These are phyloP conservation scores for Spatula clypeata DNA, from an alignment of 2,797 vertebrate species.

Conservation along the genomic window DNA sequence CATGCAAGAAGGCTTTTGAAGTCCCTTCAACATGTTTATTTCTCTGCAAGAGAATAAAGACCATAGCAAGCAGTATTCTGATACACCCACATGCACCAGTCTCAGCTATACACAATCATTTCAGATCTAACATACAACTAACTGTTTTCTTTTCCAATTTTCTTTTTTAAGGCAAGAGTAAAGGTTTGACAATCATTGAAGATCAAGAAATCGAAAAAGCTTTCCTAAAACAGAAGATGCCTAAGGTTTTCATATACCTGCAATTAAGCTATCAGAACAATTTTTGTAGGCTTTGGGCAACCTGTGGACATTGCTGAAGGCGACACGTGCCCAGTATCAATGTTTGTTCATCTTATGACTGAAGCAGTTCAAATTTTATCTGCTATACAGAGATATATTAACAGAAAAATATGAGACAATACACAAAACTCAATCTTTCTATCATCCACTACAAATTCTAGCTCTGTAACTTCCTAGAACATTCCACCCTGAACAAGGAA, in stretches of 20 bases:
- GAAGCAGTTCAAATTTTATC: not conserved
- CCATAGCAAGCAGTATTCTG: not conserved
- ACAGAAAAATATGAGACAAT: not conserved
- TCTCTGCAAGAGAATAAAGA: not conserved
- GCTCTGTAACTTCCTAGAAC: not conserved
- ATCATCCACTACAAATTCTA: not conserved
- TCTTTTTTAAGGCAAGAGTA: not conserved
- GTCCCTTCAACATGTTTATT: not conserved
- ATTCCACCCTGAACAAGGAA: not conserved
- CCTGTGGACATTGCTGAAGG: not conserved
- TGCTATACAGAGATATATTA: not conserved
- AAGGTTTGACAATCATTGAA: accelerated
- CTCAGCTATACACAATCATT: not conserved
- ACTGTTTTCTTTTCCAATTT: not conserved
- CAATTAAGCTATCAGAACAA: not conserved
- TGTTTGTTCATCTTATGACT: not conserved
- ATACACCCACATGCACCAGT: not conserved
- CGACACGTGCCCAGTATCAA: accelerated
- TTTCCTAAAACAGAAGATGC: not conserved
- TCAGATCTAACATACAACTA: not conserved
- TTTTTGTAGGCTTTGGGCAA: not conserved
- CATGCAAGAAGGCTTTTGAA: not conserved
- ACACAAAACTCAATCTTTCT: not conserved
- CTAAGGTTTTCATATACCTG: accelerated
- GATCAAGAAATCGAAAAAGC: not conserved